Conservation (phyloP, 2,888 invertebrate genomes). For the Automeris io region DNA sequence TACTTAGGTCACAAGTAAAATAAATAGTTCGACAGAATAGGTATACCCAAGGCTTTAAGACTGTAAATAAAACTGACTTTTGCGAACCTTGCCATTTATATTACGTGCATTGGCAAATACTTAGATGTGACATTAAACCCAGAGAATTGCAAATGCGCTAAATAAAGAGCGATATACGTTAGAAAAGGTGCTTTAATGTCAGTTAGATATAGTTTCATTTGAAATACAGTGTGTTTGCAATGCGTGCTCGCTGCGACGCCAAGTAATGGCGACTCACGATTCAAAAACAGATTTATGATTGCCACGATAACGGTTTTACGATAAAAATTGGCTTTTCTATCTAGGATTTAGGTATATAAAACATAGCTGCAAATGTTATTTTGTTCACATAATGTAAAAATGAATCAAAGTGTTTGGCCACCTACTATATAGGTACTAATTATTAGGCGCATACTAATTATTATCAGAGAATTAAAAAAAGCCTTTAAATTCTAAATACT, state of each 20-base stretch:
- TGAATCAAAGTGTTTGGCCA: no score
- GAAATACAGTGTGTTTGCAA: slow-evolving; percentile 31
- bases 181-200: slow-evolving; percentile 59
- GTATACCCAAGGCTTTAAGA: no score
- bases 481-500: no score
- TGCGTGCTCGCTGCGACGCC: slow-evolving; percentile 46
- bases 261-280: slow-evolving; percentile 67
- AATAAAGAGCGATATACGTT: slow-evolving; percentile 37
- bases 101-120: slow-evolving; percentile 76
- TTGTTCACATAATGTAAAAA: no score
- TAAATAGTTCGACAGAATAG: slow-evolving; percentile 19
- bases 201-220: slow-evolving; percentile 41
- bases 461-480: no score
- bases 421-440: no score
- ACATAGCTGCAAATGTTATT: no score
- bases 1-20: no score
- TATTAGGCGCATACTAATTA: no score
- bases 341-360: slow-evolving; percentile 22
- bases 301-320: slow-evolving; percentile 73
- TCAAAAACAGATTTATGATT: slow-evolving; percentile 77
- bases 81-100: slow-evolving; percentile 67
- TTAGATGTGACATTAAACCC: slow-evolving; percentile 67
- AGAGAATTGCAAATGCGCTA: slow-evolving; percentile 47
- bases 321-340: slow-evolving; percentile 70
- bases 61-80: slow-evolving; percentile 72